phyloP scores from a whole-genome alignment of 64 coral and sea anemone species.

The Stylophora pistillata region DNA sequence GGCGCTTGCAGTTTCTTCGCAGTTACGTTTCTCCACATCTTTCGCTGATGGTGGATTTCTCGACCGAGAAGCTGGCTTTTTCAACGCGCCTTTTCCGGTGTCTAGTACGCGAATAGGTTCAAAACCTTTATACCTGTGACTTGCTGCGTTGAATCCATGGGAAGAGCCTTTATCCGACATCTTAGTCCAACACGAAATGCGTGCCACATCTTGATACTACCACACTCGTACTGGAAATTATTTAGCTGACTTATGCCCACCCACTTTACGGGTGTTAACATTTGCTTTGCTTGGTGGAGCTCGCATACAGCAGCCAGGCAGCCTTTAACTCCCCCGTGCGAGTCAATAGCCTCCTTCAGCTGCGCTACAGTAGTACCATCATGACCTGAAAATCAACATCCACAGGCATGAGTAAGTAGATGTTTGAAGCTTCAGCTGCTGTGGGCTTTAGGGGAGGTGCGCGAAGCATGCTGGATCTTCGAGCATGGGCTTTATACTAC shows the following conservation, averaged over 20 bases:
- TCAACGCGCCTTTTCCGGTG: background rate
- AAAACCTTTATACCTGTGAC: slow-evolving; percentile 21
- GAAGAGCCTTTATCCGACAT: slow-evolving; percentile 10
- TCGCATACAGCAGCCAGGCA: too few relatives aligned
- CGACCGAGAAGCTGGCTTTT: background rate
- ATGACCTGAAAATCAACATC: too few relatives aligned
- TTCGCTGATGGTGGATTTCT: background rate
- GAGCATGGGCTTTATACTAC: slow-evolving; percentile 9
- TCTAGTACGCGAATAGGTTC: background rate
- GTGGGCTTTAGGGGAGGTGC: background rate
- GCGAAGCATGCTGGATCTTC: background rate
- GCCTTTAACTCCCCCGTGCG: too few relatives aligned
- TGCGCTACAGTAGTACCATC: slow-evolving; percentile 19
- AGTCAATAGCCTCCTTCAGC: slow-evolving; percentile 29
- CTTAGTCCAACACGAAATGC: slow-evolving; percentile 13
- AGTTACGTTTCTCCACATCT: slow-evolving; percentile 7
- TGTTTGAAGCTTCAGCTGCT: background rate
- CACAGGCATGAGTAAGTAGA: too few relatives aligned
- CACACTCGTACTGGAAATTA: slow-evolving; percentile 13
- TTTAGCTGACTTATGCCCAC: slow-evolving; percentile 22
- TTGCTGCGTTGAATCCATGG: slow-evolving; percentile 13
- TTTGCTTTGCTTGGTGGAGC: too few relatives aligned
- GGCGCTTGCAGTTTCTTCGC: background rate
- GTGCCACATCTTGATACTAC: background rate
- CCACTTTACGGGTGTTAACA: slow-evolving; percentile 13